Conservation (phyloP, 2,888 invertebrate species). For the Troides aeacus region DNA sequence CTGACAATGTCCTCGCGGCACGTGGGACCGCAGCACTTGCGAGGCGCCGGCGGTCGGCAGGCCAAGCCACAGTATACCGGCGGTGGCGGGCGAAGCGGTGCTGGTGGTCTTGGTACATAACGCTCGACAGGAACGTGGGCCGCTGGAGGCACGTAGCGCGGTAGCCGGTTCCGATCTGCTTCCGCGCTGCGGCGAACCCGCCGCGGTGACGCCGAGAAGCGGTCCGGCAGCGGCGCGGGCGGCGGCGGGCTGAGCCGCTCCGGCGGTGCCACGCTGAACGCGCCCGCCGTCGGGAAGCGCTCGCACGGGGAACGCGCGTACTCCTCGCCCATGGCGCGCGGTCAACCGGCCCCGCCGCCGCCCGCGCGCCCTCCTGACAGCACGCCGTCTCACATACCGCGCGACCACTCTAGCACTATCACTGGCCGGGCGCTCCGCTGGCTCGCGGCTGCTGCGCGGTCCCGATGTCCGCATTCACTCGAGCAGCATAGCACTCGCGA, state of each 20-base stretch:
- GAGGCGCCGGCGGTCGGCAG: conserved; percentile 65
- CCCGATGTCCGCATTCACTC: conserved; percentile 78
- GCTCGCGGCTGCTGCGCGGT: conserved; percentile 63
- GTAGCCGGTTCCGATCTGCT: conserved; percentile 82
- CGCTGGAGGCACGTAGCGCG: conserved; percentile 83
- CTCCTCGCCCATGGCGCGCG: conserved; percentile 79
- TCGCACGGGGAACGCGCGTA: conserved; percentile 78
- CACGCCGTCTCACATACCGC: conserved; percentile 74
- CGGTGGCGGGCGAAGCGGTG: conserved; percentile 69
- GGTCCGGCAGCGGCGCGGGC: conserved; percentile 82
- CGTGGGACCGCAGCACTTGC: conserved; percentile 73
- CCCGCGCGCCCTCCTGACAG: conserved; percentile 68
- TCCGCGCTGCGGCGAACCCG: conserved; percentile 84
- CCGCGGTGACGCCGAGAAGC: conserved; percentile 79
- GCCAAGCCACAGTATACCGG: conserved; percentile 79
- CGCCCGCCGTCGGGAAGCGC: conserved; percentile 77
- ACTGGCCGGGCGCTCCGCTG: conserved; percentile 59
- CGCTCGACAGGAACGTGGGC: conserved; percentile 87
- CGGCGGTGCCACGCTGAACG: conserved; percentile 82
- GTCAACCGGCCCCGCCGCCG: conserved; percentile 74
- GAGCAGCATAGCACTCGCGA: conserved; percentile 71
- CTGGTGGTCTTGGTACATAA: conserved; percentile 83
- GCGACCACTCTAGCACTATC: conserved; percentile 65
- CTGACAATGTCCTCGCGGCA: conserved; percentile 70
- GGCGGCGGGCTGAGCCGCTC: conserved; percentile 83